These are phyloP conservation scores for Pantala flavescens DNA, from an alignment of 1,140 invertebrate genomes.

Conservation along the genomic window DNA sequence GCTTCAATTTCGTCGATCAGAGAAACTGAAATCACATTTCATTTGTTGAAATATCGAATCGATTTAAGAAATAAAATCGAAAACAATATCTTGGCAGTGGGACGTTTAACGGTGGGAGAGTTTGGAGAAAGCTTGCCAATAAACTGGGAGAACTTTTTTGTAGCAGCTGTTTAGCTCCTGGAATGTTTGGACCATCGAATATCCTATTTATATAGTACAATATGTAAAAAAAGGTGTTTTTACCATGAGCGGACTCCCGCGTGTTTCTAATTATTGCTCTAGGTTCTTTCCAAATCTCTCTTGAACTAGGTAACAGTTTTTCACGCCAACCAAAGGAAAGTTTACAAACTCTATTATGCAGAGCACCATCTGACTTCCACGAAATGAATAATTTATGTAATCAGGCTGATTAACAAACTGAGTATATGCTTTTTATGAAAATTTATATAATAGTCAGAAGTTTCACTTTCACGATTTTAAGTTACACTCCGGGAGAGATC, in stretches of 20 bases:
- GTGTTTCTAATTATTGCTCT: neutral
- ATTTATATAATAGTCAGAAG: neutral
- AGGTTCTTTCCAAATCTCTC: neutral
- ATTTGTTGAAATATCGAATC: no score
- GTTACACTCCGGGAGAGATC: no score
- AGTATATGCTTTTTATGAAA: neutral
- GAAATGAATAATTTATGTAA: neutral
- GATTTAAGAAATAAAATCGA: no score
- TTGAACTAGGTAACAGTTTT: neutral
- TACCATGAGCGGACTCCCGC: neutral
- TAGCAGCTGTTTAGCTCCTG: neutral
- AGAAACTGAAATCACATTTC: no score
- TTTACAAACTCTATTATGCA: neutral
- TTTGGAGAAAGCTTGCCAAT: neutral
- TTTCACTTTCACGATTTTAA: neutral
- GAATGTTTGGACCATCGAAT: neutral
- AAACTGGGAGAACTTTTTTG: neutral
- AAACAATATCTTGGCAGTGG: no score
- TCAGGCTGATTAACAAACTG: neutral
- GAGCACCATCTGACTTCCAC: neutral
- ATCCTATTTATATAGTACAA: neutral
- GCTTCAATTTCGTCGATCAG: no score
- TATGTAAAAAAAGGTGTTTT: neutral
- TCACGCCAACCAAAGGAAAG: neutral
- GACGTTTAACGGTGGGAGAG: no score